Evolutionary conservation across 1,140 invertebrate genomes (phyloP), one percentile per base, ranked within the genome.

Genomic region (Drosophila tani): DNA sequence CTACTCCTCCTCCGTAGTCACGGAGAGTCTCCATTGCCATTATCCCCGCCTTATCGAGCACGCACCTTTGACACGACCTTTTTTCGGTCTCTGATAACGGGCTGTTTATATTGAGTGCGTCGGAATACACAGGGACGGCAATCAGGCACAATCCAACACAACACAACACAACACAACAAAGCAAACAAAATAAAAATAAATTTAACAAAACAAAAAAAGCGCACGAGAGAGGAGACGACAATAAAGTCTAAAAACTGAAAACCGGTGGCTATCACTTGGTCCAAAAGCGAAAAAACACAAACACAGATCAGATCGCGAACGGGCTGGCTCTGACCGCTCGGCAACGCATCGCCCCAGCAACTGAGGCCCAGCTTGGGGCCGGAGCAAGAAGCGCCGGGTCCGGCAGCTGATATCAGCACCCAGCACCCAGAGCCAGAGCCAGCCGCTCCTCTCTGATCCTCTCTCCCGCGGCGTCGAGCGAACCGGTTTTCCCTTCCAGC

Each of bases 61-160:
- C 81, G 41, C 59, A 84, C 73, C 81, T 85, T 68, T 85, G 66
- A 85, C 82, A 85, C 76, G 62, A 75, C 57, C 76, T 68, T 66
- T 51, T 21, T 38, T 43, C 32, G 55, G 53, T 40, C 21, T 45
- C 55, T 73, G 81, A 82, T 83, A 82, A 69, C 27, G 50, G 38
- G 64, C 11, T 68, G 66, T 21, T 21, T 24, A 24, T 65, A 32
- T 29, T 40, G 45, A 47, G 68, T 68, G 64, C 38, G 65, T 49
- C 45, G 32, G 24, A 45, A 6, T 17, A n/a, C 15, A 38, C 51
- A 55, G 17, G 38, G 38, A 24, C 17, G 49, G 24, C 56, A 59
- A 43, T 27, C 57, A 3, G 56, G 15, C 38, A 27, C 40, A n/a
- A n/a, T n/a, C n/a, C n/a, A n/a, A n/a, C 12, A n/a, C 27, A 45